These are phyloP conservation scores for Ceratosolen fusciceps DNA, from an alignment of 1,140 invertebrate genomes.

Conservation along the genomic window DNA sequence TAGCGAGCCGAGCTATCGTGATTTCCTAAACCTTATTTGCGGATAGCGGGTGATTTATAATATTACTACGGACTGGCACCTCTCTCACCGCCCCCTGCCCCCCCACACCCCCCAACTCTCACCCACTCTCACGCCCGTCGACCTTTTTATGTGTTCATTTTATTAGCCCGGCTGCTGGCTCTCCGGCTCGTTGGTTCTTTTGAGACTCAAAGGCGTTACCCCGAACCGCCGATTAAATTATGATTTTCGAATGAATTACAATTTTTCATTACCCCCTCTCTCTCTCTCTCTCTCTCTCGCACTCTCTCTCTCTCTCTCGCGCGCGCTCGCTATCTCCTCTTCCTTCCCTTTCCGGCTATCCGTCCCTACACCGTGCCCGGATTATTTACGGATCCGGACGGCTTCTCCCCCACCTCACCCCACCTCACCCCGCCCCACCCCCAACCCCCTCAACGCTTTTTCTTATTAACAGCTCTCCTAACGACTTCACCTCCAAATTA, in stretches of 20 bases:
- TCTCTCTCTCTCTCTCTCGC: neutral
- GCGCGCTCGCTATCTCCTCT: neutral
- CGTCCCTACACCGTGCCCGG: neutral
- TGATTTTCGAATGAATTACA: neutral
- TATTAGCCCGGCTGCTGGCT: neutral
- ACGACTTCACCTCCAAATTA: too few relatives aligned
- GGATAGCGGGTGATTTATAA: slow-evolving; percentile 36
- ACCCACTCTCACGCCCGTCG: too few relatives aligned
- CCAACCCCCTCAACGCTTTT: too few relatives aligned
- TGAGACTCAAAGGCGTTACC: neutral
- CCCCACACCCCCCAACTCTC: too few relatives aligned
- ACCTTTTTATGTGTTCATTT: neutral
- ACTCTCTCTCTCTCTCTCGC: neutral
- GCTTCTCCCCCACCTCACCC: too few relatives aligned
- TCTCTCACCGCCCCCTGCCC: too few relatives aligned
- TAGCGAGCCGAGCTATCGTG: slow-evolving; percentile 29
- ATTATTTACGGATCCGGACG: too few relatives aligned
- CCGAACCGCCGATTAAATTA: neutral
- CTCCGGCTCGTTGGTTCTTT: neutral
- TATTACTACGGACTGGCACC: neutral
- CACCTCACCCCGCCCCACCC: too few relatives aligned
- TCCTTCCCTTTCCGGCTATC: neutral
- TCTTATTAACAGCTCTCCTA: too few relatives aligned
- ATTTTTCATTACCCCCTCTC: neutral
- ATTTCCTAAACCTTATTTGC: slow-evolving; percentile 34